phyloP scores from a whole-genome alignment of 2,797 vertebrate genomes.

The Rhinichthys osculus region DNA sequence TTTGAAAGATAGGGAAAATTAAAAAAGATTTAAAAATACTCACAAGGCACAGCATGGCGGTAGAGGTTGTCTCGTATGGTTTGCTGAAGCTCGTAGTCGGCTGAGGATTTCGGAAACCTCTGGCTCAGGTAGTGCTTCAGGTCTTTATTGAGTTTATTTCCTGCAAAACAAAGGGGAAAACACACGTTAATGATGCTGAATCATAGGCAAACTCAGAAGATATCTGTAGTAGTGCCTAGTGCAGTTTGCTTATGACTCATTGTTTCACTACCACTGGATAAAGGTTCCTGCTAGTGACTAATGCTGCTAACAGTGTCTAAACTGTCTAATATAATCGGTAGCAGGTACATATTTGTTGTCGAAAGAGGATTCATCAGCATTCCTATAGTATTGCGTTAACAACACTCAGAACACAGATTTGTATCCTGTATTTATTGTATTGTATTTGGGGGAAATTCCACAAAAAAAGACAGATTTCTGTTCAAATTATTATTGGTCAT shows the following conservation, averaged over 20 bases:
- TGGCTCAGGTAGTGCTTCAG: conserved; percentile 95
- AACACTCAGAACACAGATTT: background rate
- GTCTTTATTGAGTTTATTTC: conserved; percentile 95
- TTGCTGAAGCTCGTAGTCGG: conserved; percentile 96
- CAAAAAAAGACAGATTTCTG: background rate
- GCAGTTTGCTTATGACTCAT: background rate
- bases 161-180: conserved; percentile 74
- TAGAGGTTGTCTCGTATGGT: conserved; percentile 98
- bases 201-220: background rate
- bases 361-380: background rate
- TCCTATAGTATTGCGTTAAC: background rate
- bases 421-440: background rate
- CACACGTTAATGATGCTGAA: conserved; percentile 19
- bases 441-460: background rate
- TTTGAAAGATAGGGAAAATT: background rate
- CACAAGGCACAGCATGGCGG: conserved; percentile 99
- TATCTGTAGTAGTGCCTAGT: background rate
- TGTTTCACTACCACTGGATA: background rate
- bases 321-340: background rate
- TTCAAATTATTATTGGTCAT: background rate
- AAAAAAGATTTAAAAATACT: conserved; percentile 72
- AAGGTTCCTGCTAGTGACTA: background rate
- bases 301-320: background rate
- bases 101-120: conserved; percentile 95
- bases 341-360: background rate